phyloP scores from a whole-genome alignment of 2,797 vertebrate genomes.

The Periparus ater region DNA sequence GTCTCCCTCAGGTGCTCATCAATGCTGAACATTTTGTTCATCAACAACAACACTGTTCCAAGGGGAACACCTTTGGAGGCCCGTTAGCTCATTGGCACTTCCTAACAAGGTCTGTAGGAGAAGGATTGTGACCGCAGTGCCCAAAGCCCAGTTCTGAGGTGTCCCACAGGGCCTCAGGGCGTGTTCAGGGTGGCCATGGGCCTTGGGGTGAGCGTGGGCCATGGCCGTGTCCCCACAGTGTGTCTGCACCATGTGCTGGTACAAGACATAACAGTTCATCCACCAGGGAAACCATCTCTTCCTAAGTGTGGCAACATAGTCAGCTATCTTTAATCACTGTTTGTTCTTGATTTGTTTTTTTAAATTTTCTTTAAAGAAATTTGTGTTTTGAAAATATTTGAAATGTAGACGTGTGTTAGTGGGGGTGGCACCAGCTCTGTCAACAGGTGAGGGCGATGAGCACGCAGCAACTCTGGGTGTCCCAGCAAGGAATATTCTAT shows the following conservation, averaged over 20 bases:
- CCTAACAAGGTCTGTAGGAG: not conserved
- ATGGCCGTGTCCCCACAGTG: accelerated
- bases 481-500: not conserved
- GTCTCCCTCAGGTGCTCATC: not conserved
- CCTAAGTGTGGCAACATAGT: not conserved
- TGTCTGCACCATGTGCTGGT: accelerated
- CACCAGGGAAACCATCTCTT: accelerated
- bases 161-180: accelerated
- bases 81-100: not conserved
- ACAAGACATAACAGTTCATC: accelerated
- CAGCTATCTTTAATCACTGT: not conserved
- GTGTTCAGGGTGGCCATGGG: accelerated
- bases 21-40: no score
- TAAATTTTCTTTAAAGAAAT: not conserved
- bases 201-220: accelerated
- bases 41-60: no score
- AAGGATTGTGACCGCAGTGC: not conserved
- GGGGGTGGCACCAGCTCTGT: not conserved
- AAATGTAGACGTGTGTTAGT: not conserved
- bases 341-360: not conserved
- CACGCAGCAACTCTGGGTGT: not conserved
- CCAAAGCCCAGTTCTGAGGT: accelerated
- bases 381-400: not conserved
- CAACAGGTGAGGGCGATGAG: not conserved
- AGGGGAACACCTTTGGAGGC: not conserved